phyloP scores from a whole-genome alignment of 1,140 invertebrate genomes.

The Lepidurus couesii region DNA sequence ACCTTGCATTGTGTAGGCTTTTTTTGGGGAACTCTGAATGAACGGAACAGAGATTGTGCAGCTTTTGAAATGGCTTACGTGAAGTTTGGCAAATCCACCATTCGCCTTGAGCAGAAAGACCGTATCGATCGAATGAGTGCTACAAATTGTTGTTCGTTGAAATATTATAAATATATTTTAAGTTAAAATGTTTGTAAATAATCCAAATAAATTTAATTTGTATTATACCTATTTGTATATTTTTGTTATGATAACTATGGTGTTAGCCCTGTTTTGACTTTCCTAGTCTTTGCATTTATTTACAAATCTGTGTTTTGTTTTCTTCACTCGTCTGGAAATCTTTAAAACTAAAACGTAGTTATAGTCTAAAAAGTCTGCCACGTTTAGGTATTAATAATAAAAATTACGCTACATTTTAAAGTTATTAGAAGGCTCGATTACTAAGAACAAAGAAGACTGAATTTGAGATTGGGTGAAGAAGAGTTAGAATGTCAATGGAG shows the following conservation, averaged over 20 bases:
- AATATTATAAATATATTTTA: no score
- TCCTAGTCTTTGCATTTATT: no score
- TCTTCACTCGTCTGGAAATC: background rate
- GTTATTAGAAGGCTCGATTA: no score
- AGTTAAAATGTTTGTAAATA: no score
- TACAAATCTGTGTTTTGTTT: background rate
- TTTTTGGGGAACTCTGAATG: background rate
- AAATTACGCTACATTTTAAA: background rate
- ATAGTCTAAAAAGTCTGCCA: background rate
- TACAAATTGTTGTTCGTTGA: background rate
- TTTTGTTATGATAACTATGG: no score
- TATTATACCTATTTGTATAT: no score
- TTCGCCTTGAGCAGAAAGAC: background rate
- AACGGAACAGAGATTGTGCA: background rate
- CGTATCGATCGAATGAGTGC: background rate
- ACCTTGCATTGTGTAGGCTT: conserved; percentile 33
- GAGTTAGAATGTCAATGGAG: conserved; percentile 40
- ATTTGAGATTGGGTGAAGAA: background rate
- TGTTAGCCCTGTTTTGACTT: no score
- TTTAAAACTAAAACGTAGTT: background rate
- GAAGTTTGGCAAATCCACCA: conserved; percentile 13
- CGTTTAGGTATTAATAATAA: background rate
- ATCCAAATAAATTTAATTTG: no score
- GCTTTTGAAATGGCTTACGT: background rate
- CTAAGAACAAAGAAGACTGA: no score